A percentile compares a stretch with the other conserved stretches of the same genome.
phyloP scores from a whole-genome alignment of 1,140 invertebrate genomes.

The Rhopalosiphum padi region DNA sequence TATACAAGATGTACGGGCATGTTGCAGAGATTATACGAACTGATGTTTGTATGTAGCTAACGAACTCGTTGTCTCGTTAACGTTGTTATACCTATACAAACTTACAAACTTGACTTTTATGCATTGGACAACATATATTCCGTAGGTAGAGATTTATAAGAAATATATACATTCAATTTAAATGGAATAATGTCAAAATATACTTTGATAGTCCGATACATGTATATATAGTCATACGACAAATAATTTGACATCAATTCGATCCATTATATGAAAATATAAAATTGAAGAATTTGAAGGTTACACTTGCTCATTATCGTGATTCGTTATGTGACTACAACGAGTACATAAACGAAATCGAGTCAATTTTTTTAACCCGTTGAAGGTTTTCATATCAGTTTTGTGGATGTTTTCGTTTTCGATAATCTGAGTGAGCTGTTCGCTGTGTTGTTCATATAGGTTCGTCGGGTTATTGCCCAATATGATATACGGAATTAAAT shows the following conservation, averaged over 20 bases:
- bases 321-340: background rate
- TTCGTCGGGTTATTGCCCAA: background rate
- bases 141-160: background rate
- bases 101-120: background rate
- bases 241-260: background rate
- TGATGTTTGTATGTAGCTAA: background rate
- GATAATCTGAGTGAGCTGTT: background rate
- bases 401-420: background rate
- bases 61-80: background rate
- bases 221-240: background rate
- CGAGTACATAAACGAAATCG: background rate
- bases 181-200: background rate
- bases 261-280: background rate
- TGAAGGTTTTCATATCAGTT: background rate
- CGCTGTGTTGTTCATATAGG: too few species aligned
- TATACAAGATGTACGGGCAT: too few species aligned
- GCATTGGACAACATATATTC: background rate
- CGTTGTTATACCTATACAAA: background rate
- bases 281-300: background rate
- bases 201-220: background rate
- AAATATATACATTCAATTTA: background rate
- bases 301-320: background rate
- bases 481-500: background rate
- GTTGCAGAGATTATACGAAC: background rate
- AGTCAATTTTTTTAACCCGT: background rate